phyloP scores from a whole-genome alignment of 2,888 invertebrate genomes.

The Laspeyria flexula region DNA sequence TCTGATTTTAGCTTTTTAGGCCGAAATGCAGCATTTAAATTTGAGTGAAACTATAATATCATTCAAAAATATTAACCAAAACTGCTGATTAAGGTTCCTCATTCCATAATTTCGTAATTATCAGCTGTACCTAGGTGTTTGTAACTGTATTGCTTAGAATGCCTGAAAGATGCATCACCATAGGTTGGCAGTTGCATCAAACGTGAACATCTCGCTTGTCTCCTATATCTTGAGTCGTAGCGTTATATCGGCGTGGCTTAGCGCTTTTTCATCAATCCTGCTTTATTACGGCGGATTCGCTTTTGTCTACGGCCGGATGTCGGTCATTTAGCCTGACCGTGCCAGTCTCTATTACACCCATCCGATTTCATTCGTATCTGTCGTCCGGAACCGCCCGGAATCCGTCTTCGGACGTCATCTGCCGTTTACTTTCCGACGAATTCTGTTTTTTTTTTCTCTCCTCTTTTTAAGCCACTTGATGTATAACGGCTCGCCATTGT shows the following conservation, averaged over 20 bases:
- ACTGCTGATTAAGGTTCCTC: background rate
- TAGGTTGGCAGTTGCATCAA: background rate
- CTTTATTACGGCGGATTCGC: slow-evolving; percentile 85
- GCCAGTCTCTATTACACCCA: slow-evolving; percentile 79
- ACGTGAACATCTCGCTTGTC: slow-evolving; percentile 30
- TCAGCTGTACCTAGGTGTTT: background rate
- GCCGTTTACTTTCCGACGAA: slow-evolving; percentile 63
- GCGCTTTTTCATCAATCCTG: slow-evolving; percentile 87
- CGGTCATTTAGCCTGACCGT: slow-evolving; percentile 83
- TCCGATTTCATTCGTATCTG: slow-evolving; percentile 84
- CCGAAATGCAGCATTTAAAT: background rate
- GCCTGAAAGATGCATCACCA: too few species aligned
- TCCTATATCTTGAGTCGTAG: slow-evolving; percentile 41
- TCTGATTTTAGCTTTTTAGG: background rate
- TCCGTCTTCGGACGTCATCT: slow-evolving; percentile 78
- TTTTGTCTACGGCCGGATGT: slow-evolving; percentile 82
- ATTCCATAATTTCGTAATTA: background rate
- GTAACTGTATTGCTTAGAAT: background rate
- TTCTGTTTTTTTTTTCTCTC: slow-evolving; percentile 59
- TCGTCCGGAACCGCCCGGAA: slow-evolving; percentile 70
- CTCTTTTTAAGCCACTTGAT: slow-evolving; percentile 77
- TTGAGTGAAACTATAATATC: background rate
- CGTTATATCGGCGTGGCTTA: slow-evolving; percentile 86
- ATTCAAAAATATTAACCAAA: background rate
- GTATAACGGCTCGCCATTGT: slow-evolving; percentile 73